phyloP scores from a whole-genome alignment of 2,888 invertebrate genomes.

The Caradrina kadenii region DNA sequence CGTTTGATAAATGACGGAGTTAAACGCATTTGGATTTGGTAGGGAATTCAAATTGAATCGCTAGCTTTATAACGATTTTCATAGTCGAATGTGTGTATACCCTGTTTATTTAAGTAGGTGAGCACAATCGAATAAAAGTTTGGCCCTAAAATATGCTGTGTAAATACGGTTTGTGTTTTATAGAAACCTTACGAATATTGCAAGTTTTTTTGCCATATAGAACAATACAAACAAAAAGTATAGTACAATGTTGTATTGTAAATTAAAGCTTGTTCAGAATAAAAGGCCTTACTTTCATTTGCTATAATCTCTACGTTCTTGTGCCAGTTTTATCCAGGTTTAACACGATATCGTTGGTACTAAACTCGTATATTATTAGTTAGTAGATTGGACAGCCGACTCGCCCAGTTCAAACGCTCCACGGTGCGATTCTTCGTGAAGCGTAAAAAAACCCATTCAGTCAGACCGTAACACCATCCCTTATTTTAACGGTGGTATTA shows the following conservation, averaged over 20 bases:
- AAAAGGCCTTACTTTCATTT: too few relatives aligned
- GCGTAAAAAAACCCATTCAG: constrained; percentile 69
- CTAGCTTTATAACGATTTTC: neutral
- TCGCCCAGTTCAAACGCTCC: constrained; percentile 44
- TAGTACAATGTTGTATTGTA: too few relatives aligned
- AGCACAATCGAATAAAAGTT: too few relatives aligned
- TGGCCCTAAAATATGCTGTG: too few relatives aligned
- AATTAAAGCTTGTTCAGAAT: too few relatives aligned
- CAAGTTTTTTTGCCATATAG: too few relatives aligned
- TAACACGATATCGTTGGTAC: neutral
- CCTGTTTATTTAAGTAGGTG: too few relatives aligned
- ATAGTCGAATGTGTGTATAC: neutral
- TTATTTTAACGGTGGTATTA: constrained; percentile 72
- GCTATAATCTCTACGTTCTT: too few relatives aligned
- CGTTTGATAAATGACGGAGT: constrained; percentile 2
- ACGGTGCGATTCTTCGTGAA: constrained; percentile 43
- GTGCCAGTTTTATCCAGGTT: too few relatives aligned
- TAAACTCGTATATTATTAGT: neutral
- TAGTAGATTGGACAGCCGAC: constrained; percentile 19
- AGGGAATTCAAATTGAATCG: constrained; percentile 8
- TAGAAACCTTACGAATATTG: too few relatives aligned
- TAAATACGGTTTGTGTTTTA: too few relatives aligned
- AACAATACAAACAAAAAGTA: too few relatives aligned
- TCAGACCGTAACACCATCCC: constrained; percentile 68
- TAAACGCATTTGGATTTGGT: neutral